Base-by-base conservation (phyloP, 1,140 invertebrate genomes). In the Micrasema longulum region DNA sequence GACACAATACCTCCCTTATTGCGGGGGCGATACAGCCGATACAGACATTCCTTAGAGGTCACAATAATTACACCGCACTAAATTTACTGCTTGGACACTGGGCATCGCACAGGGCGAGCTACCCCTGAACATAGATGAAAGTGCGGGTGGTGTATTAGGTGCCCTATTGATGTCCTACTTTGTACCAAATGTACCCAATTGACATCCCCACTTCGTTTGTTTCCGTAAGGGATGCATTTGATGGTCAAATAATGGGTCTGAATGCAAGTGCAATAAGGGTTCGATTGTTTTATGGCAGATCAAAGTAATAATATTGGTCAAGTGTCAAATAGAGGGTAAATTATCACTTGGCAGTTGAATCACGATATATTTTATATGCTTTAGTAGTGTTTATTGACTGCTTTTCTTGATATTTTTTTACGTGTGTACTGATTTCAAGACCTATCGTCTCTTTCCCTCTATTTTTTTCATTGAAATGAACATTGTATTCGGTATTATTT, bases 21-120 rank as follows among this genome's bases (percentile, higher is more conserved):
- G 50, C 26, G 48, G 64, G 26, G 31, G 47, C 10, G 64, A 53
- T 31, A 31, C 26, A 7, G 26, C 2, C 26, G 47, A 35, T 55
- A 5, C 50, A 68, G 52, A 47, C 16, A 52, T 43, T 22, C 12
- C 31, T 35, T 50, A 60, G 38, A 69, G 67, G 67, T 69, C 67
- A 62, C 67, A 48, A 62, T 69, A 69, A 69, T 69, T 69, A 69
- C 53, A 69, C 67, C 52, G 41, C 53, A 60, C 14, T 60, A 47
- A 62, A 69, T 69, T 69, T 69, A 69, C 55, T 23, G 67, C 52
- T 23, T 68, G 47, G 31, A 55, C 3, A 2, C 26, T 69, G 60
- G 41, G 18, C 53, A 36, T 23, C 55, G 47, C 31, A 55, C 48
- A 68, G 65, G 9, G 35, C 65, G 18, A 68, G 20, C 18, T 20